Evolutionary conservation across 2,797 vertebrate species (phyloP), one percentile per base, ranked within the genome.

Genomic region (Chromobotia macracanthus): DNA sequence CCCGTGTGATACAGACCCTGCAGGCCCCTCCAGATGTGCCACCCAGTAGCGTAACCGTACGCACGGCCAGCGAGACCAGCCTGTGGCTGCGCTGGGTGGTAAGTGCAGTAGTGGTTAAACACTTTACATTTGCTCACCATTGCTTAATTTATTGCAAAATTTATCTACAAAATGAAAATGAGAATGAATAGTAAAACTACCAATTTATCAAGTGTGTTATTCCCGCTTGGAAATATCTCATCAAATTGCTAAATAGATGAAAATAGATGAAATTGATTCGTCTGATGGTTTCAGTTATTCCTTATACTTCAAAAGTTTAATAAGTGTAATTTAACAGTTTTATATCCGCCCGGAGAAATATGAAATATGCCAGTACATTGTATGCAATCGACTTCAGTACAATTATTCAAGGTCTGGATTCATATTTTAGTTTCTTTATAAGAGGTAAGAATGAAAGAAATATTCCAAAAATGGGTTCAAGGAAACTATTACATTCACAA

Each of bases 61-160:
- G 95, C 74, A 95, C 95, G 0, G 94, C 95, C 71, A 96, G 96
- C 2, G 95, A 97, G 91, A 98, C 95, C 85, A 97, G 96, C 87
- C 90, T 99, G 70, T 89, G 89, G 88, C 89, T 99, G 56, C 94
- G 89, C 80, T 99, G 97, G 97, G 94, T 95, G 96, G 97, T 95
- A 83, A 72, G 74, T 77, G 16, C 72, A 21, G 79, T 72, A 19
- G 31, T 72, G 21, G 12, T 35, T 31, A 15, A 38, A 70, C 4
- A 46, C 21, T n/a, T 28, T 28, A 28, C 1, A 15, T 19, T 8
- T 53, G 6, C 18, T 18, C 13, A 3, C 1, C 46, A 13, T 28
- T 15, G 46, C 12, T 9, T 5, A 5, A 21, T 58, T 58, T 13
- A 44, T 44, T 12, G 11, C 11, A 10, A 9, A 44, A 10, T 44